These are phyloP conservation scores for Bombus affinis DNA, from an alignment of 1,140 invertebrate species.

Conservation along the genomic window DNA sequence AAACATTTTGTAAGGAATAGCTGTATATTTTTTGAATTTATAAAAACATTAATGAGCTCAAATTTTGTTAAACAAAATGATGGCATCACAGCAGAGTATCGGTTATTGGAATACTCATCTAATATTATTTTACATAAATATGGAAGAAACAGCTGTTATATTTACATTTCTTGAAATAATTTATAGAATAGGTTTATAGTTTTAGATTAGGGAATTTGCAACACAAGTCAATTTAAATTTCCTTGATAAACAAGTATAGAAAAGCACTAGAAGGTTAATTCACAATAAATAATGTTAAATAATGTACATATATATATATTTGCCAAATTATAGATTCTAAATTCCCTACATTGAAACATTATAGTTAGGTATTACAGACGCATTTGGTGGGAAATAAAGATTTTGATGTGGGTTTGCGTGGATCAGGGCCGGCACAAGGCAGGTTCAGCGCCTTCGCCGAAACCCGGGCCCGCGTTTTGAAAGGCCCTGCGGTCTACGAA, in stretches of 20 bases:
- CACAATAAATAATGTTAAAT: background rate
- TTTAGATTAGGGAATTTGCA: background rate
- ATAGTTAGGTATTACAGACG: too few species aligned
- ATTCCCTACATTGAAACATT: background rate
- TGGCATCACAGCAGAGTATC: background rate
- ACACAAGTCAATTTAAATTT: background rate
- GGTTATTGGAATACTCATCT: background rate
- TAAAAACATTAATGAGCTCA: too few species aligned
- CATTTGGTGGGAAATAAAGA: too few species aligned
- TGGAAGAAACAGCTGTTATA: background rate
- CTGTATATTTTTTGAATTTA: too few species aligned
- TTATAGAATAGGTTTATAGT: background rate
- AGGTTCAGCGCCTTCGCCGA: too few species aligned
- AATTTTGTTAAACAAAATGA: too few species aligned
- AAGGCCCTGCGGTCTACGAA: too few species aligned
- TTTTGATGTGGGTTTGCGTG: too few species aligned
- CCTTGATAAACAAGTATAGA: background rate
- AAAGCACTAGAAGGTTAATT: background rate
- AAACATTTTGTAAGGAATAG: too few species aligned
- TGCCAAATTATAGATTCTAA: background rate
- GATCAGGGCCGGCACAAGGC: too few species aligned
- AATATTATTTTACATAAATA: background rate
- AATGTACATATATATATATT: background rate
- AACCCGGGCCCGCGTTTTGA: too few species aligned
- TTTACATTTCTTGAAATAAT: slow-evolving; percentile 11